A percentile compares a stretch with the other conserved stretches of the same genome.
These are phyloP conservation scores for Alethe castanea DNA, from an alignment of 2,113 vertebrate species.

Conservation along the genomic window DNA sequence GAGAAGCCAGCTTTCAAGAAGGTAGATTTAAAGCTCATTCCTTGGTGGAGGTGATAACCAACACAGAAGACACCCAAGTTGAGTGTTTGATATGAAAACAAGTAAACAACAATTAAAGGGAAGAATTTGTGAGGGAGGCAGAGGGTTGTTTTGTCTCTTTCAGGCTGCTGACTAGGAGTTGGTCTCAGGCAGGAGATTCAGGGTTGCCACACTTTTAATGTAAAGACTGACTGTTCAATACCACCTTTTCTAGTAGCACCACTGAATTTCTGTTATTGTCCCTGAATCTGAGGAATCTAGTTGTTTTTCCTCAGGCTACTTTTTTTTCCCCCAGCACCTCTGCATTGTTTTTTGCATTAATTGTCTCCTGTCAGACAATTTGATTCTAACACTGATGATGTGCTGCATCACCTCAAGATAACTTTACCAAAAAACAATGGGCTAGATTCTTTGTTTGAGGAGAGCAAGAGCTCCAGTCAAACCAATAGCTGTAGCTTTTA, in stretches of 20 bases:
- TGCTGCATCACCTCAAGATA: background rate
- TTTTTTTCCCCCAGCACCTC: background rate
- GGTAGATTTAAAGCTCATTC: background rate
- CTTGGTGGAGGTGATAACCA: background rate
- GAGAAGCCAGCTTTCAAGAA: background rate
- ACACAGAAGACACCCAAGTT: background rate
- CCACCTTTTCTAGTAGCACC: background rate
- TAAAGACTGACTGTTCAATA: background rate
- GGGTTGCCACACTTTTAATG: background rate
- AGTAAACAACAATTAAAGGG: background rate
- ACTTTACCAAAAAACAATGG: background rate
- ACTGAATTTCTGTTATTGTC: background rate
- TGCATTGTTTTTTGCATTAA: background rate
- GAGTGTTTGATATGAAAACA: constrained; percentile 26
- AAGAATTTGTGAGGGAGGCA: background rate
- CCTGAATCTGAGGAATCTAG: background rate
- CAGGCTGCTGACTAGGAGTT: background rate
- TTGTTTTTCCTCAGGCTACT: background rate
- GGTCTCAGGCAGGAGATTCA: background rate
- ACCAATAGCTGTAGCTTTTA: background rate
- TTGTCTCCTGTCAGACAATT: background rate
- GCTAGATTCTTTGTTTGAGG: background rate
- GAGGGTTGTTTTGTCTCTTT: background rate
- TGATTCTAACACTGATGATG: background rate
- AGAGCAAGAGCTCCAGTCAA: background rate